These are phyloP conservation scores for Bombycilla garrulus DNA, from an alignment of 2,113 vertebrate species.

Conservation along the genomic window DNA sequence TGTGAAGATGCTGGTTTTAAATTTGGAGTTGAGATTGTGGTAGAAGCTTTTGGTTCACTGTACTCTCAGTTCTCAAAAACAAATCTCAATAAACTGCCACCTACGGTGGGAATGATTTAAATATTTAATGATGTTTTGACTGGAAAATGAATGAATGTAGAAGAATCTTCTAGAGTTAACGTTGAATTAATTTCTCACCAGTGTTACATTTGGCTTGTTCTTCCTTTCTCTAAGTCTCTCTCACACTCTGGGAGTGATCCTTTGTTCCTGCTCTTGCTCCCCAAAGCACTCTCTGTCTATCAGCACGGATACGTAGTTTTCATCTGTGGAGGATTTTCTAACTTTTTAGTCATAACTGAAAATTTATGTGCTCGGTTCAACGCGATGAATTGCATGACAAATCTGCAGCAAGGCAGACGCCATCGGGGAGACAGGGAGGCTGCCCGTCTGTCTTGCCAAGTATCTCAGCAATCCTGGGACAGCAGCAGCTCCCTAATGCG, in stretches of 20 bases:
- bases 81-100: background rate
- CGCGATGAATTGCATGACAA: conserved; percentile 27
- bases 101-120: background rate
- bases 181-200: background rate
- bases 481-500: conserved; percentile 1
- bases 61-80: background rate
- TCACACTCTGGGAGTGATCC: background rate
- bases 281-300: background rate
- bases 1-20: background rate
- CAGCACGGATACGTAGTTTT: background rate
- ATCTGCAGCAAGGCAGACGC: conserved; percentile 46
- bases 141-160: background rate
- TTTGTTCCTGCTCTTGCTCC: background rate
- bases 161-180: background rate
- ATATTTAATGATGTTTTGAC: background rate
- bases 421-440: conserved; percentile 46
- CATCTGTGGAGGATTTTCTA: background rate
- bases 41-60: background rate
- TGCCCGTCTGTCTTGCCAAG: conserved; percentile 45
- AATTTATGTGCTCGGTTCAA: conserved; percentile 54
- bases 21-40: background rate
- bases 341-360: conserved; percentile 43
- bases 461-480: conserved; percentile 32
- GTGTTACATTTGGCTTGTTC: background rate
- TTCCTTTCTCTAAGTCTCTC: background rate